Evolutionary conservation across 2,888 invertebrate genomes (phyloP).

Genomic region (Eristalinus aeneus): DNA sequence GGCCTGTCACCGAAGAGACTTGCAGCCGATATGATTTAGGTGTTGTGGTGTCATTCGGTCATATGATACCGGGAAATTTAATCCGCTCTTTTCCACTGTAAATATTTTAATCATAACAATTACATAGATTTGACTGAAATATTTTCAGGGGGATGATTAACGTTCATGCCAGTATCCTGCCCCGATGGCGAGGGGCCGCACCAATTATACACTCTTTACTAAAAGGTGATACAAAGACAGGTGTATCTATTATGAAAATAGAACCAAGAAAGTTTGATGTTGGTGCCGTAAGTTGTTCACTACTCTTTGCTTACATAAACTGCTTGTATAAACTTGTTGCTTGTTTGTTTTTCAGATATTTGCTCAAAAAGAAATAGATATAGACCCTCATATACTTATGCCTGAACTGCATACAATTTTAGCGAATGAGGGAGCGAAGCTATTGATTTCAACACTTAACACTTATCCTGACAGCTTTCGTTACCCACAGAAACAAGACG

Average conservation of each 20-base stretch:
- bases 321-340: too few species aligned
- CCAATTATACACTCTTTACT: conserved; percentile 93
- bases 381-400: conserved; percentile 84
- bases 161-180: conserved; percentile 95
- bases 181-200: conserved; percentile 96
- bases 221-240: conserved; percentile 90
- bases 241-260: conserved; percentile 94
- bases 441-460: conserved; percentile 84
- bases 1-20: conserved; percentile 83
- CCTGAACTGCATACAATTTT: conserved; percentile 85
- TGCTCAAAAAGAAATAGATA: conserved; percentile 82
- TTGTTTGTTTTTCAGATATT: conserved; percentile 75
- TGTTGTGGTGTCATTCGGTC: conserved; percentile 96
- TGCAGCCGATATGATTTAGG: conserved; percentile 88
- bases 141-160: conserved; percentile 91
- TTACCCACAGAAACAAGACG: conserved; percentile 84
- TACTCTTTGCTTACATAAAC: too few species aligned
- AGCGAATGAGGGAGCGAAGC: conserved; percentile 86
- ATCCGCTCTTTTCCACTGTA: conserved; percentile 91
- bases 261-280: conserved; percentile 90
- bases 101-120: conserved; percentile 70
- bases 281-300: conserved; percentile 82
- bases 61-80: conserved; percentile 89
- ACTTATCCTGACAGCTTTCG: conserved; percentile 84
- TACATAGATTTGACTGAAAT: neutral